Evolutionary conservation across 2,888 invertebrate genomes (phyloP).

Genomic region (Chrysolina americana): DNA sequence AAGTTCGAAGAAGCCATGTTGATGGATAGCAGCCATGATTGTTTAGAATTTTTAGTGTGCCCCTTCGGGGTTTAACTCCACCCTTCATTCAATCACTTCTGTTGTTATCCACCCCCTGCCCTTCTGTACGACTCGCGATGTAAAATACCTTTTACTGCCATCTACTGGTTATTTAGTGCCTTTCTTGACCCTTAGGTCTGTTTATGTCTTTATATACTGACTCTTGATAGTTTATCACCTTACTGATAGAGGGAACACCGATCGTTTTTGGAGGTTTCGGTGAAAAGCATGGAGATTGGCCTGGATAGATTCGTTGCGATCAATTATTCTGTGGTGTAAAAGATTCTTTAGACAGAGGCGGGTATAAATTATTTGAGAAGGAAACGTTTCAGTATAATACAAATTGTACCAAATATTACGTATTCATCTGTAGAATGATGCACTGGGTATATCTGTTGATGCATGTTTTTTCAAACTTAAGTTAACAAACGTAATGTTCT

Average conservation of each 20-base stretch:
- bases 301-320: slow-evolving; percentile 8
- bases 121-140: slow-evolving; percentile 59
- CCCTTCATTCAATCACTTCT: slow-evolving; percentile 75
- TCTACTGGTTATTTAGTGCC: slow-evolving; percentile 68
- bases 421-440: neutral
- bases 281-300: neutral
- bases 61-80: slow-evolving; percentile 70
- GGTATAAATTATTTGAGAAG: neutral
- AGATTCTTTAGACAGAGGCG: neutral
- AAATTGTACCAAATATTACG: neutral
- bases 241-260: slow-evolving; percentile 67
- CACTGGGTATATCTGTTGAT: no score
- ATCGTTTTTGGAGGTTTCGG: slow-evolving; percentile 43
- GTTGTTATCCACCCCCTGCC: slow-evolving; percentile 65
- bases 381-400: neutral
- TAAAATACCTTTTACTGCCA: slow-evolving; percentile 66
- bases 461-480: no score
- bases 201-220: slow-evolving; percentile 52
- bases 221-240: slow-evolving; percentile 68
- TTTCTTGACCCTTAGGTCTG: slow-evolving; percentile 65
- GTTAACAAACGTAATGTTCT: no score
- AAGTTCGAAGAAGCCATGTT: slow-evolving; percentile 71
- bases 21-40: slow-evolving; percentile 76
- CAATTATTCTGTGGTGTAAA: slow-evolving; percentile 2
- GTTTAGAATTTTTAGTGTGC: slow-evolving; percentile 68